Percentiles rank a stretch among this genome's conserved stretches.
These are phyloP conservation scores for Semibalanus balanoides DNA, from an alignment of 1,140 invertebrate genomes.

Conservation along the genomic window DNA sequence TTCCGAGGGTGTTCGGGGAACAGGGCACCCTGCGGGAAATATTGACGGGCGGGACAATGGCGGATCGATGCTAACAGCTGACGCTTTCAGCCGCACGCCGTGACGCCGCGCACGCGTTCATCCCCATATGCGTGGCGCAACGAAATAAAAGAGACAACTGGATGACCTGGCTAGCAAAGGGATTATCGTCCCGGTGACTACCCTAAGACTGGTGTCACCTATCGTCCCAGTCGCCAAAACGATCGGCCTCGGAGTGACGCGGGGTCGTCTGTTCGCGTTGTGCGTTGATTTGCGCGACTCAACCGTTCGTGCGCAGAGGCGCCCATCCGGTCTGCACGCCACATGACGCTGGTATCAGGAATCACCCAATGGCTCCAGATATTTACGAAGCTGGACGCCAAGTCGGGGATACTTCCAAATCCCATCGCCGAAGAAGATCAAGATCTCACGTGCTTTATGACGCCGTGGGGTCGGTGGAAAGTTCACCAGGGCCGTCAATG, in stretches of 20 bases:
- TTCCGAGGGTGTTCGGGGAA: not conserved
- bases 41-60: conserved; percentile 9
- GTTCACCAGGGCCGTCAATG: conserved; percentile 18
- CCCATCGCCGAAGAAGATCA: conserved; percentile 20
- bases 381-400: conserved; percentile 23
- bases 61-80: conserved; percentile 11
- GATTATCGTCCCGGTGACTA: not conserved
- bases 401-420: conserved; percentile 25
- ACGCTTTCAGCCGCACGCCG: conserved; percentile 9
- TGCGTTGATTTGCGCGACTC: conserved; percentile 19
- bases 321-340: conserved; percentile 21
- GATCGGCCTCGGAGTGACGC: not conserved
- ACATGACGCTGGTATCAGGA: conserved; percentile 17
- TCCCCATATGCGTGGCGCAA: conserved; percentile 9
- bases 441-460: not conserved
- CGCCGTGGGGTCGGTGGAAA: conserved; percentile 9
- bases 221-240: not conserved
- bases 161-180: not conserved
- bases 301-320: conserved; percentile 13
- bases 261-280: conserved; percentile 7
- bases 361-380: conserved; percentile 9
- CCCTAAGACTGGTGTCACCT: not conserved
- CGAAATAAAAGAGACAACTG: not conserved
- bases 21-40: conserved; percentile 1
- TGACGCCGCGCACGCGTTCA: conserved; percentile 10